Percentiles rank a stretch among this genome's conserved stretches.
Conservation (phyloP, 2,888 invertebrate genomes). For the Macrophya annulata region DNA sequence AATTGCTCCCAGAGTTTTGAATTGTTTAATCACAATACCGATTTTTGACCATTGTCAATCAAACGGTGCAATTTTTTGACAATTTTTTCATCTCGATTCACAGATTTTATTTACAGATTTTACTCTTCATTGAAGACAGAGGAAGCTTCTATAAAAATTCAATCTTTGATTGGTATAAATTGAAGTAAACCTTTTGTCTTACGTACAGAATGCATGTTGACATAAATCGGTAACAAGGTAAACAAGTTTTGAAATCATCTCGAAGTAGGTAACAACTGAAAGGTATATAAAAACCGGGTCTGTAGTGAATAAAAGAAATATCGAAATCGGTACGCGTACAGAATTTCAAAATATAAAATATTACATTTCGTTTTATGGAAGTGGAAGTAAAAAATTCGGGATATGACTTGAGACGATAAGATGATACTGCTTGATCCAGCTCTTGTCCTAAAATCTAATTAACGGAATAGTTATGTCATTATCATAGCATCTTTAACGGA, state of each 20-base stretch:
- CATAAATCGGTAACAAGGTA: slow-evolving; percentile 34
- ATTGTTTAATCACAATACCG: not conserved
- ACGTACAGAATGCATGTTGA: not conserved
- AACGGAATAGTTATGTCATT: slow-evolving; percentile 26
- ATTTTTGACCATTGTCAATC: not conserved
- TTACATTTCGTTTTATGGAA: not conserved
- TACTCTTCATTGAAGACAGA: not conserved
- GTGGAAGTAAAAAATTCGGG: not conserved
- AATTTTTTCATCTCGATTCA: not conserved
- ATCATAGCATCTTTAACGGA: slow-evolving; percentile 35
- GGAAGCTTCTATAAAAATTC: not conserved
- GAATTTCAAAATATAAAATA: slow-evolving; percentile 46
- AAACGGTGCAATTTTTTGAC: not conserved
- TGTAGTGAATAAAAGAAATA: slow-evolving; percentile 23
- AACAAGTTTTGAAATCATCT: slow-evolving; percentile 26
- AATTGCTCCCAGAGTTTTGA: not conserved
- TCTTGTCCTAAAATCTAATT: slow-evolving; percentile 14
- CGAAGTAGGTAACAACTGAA: slow-evolving; percentile 51
- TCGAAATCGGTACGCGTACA: slow-evolving; percentile 43
- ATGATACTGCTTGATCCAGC: not conserved
- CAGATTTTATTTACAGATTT: not conserved
- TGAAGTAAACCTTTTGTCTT: not conserved
- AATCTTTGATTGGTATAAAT: not conserved
- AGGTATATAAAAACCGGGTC: slow-evolving; percentile 35
- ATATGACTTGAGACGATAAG: not conserved